These are phyloP conservation scores for Centropus bengalensis DNA, from an alignment of 2,113 vertebrate species.

Conservation along the genomic window DNA sequence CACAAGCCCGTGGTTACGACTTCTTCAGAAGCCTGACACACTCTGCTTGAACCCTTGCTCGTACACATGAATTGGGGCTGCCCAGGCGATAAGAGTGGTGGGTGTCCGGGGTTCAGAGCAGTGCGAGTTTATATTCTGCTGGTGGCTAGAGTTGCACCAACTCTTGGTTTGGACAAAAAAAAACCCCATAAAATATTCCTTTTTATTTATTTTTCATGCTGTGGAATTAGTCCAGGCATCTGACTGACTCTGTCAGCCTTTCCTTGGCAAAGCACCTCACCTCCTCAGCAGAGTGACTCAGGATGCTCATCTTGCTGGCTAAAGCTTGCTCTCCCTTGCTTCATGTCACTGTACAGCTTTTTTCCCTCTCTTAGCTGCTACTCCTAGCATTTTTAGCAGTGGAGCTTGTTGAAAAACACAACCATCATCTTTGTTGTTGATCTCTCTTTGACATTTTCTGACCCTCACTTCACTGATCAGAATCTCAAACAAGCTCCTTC, in stretches of 20 bases:
- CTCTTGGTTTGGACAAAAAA: neutral
- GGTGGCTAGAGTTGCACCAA: neutral
- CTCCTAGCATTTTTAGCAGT: neutral
- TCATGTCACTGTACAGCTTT: neutral
- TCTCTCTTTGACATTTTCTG: neutral
- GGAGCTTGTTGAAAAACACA: neutral
- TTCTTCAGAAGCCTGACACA: neutral
- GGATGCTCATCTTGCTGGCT: constrained; percentile 25
- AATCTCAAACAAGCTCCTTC: constrained; percentile 9
- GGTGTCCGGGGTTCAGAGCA: neutral
- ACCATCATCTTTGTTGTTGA: neutral
- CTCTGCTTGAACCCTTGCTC: accelerated
- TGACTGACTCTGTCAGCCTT: constrained; percentile 24
- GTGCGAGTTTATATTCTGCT: neutral
- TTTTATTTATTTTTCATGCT: neutral
- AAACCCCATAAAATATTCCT: neutral
- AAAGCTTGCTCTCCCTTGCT: constrained; percentile 25
- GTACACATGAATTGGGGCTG: accelerated
- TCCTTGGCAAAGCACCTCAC: constrained; percentile 42
- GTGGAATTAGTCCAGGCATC: constrained; percentile 37
- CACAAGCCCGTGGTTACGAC: neutral
- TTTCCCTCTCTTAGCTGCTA: neutral
- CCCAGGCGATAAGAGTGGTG: neutral
- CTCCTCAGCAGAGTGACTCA: constrained; percentile 42
- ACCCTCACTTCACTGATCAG: neutral